Base-by-base conservation (phyloP, 2,888 invertebrate species). In the Fragum fragum region DNA sequence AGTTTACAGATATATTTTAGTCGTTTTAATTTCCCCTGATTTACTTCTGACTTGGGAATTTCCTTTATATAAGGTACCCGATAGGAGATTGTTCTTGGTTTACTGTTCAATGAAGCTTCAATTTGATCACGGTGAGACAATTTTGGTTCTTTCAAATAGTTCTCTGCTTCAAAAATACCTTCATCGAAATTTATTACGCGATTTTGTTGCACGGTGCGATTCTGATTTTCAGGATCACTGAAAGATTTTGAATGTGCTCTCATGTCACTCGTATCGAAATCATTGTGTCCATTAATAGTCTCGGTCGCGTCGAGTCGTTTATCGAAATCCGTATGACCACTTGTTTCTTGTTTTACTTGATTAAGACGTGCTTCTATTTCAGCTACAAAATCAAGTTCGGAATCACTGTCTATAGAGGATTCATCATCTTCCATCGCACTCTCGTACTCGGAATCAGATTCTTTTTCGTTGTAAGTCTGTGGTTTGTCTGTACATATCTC, bases 61-160 rank as follows among this genome's bases (percentile, higher is more conserved):
- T 79, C 76, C 21, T 75, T 75, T n/a, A 82, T 61, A 55, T 57
- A 82, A 1, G 82, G 82, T 7, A 69, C 57, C 57, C 52, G 61
- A 29, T 78, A 82, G 0, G 75, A 32, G n/a, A 82, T 78, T 26
- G 78, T 78, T 47, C 82, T 78, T 18, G 42, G 42, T 14, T 21
- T 39, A 14, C n/a, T 23, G 42, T 66, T 66, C 14, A 66, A 32
- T 6, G 42, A n/a, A 42, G 39, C 42, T 21, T 32, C n/a, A 42
- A 66, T 28, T 5, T 26, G 36, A 42, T 66, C 66, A 23, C 66
- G 39, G 21, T 66, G 42, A 0, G 42, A n/a, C 26, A 18, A 0
- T 0, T 16, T 23, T 42, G 47, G 5, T 47, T 47, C 47, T 14
- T 47, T 47, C 14, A 47, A 14, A 47, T 16, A 18, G 5, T n/a